Percentiles rank a stretch among this genome's conserved stretches.
Evolutionary conservation across 2,113 vertebrate genomes (phyloP).

Genomic region (Neogale vison): DNA sequence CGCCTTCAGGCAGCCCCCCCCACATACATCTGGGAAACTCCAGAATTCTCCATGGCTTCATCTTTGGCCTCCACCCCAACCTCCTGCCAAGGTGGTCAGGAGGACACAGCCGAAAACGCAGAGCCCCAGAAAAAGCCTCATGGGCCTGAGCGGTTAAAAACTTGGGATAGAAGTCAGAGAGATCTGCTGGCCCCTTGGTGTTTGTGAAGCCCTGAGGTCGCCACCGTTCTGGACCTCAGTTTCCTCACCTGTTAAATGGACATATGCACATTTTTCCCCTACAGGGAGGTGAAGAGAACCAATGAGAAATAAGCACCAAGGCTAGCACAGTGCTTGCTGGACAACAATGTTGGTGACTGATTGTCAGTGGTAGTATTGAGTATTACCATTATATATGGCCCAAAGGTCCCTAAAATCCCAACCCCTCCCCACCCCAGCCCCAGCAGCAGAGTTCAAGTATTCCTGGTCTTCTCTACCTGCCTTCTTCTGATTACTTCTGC

Average conservation of each 20-base stretch:
- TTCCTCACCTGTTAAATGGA: not conserved
- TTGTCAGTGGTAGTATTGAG: accelerated
- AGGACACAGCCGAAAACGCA: accelerated
- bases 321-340: accelerated
- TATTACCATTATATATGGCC: accelerated
- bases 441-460: not conserved
- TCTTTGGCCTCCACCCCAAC: not conserved
- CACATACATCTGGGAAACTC: not conserved
- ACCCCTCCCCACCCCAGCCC: too few species aligned
- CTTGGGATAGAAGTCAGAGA: not conserved
- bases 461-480: not conserved
- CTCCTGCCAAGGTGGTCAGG: not conserved
- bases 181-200: accelerated
- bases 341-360: accelerated
- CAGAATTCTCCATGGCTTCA: not conserved
- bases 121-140: accelerated
- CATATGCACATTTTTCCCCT: not conserved
- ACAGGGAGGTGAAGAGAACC: not conserved
- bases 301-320: not conserved
- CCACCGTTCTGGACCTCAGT: not conserved
- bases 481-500: not conserved
- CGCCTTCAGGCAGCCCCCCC: not conserved
- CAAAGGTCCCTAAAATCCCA: not conserved
- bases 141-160: not conserved
- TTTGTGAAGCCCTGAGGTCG: accelerated